These are phyloP conservation scores for Schizotus pectinicornis DNA, from an alignment of 2,888 invertebrate species.

Conservation along the genomic window DNA sequence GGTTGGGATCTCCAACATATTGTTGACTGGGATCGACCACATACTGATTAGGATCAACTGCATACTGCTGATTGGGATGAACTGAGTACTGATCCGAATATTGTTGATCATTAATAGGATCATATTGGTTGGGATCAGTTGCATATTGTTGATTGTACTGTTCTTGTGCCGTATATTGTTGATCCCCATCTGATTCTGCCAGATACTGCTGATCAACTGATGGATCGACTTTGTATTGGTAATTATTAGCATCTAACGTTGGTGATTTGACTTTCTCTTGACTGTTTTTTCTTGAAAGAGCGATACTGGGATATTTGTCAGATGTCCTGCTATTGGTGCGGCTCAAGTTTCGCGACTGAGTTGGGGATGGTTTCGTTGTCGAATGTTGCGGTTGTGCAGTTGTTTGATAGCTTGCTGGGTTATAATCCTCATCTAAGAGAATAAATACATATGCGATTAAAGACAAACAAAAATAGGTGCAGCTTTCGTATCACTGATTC, in stretches of 20 bases:
- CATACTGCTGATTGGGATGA: conserved; percentile 51
- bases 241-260: conserved; percentile 22
- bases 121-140: conserved; percentile 25
- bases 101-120: conserved; percentile 41
- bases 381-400: conserved; percentile 38
- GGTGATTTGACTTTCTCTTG: conserved; percentile 26
- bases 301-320: conserved; percentile 24
- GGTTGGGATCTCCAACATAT: conserved; percentile 44
- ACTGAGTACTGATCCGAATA: conserved; percentile 46
- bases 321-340: conserved; percentile 42
- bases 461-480: not conserved
- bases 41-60: conserved; percentile 33
- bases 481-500: no score
- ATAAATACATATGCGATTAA: not conserved
- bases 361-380: conserved; percentile 31
- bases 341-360: conserved; percentile 33
- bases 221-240: conserved; percentile 27
- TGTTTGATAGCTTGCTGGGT: conserved; percentile 46
- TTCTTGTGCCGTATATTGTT: conserved; percentile 36
- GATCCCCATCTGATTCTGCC: conserved; percentile 16
- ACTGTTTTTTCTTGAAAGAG: conserved; percentile 35
- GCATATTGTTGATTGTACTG: conserved; percentile 45
- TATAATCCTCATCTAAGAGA: conserved; percentile 46
- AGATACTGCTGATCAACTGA: conserved; percentile 22
- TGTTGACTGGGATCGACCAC: conserved; percentile 43